Evolutionary conservation across 2,797 vertebrate genomes (phyloP).

Genomic region (Pyrrhura leucotis): DNA sequence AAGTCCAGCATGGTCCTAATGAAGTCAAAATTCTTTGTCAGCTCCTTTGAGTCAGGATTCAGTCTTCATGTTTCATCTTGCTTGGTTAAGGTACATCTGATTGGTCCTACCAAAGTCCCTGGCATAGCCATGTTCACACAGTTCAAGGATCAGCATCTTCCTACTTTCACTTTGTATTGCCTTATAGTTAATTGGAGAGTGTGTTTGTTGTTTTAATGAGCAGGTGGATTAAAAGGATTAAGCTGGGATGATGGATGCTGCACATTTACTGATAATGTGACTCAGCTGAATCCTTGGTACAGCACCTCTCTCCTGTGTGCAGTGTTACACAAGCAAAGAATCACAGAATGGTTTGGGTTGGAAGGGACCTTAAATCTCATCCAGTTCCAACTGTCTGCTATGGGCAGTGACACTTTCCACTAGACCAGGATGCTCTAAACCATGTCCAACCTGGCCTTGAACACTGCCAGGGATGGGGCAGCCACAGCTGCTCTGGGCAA

Average conservation of each 20-base stretch:
- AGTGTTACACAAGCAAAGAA: background rate
- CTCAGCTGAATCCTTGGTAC: background rate
- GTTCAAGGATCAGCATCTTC: background rate
- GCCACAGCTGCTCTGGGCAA: background rate
- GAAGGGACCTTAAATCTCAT: background rate
- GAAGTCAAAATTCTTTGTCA: background rate
- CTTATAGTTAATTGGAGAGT: background rate
- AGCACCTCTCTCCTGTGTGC: background rate
- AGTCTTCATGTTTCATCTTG: background rate
- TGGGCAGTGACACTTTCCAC: background rate
- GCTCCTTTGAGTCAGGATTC: background rate
- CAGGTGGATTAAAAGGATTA: background rate
- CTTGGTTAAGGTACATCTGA: no score
- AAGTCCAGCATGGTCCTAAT: background rate
- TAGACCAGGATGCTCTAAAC: background rate
- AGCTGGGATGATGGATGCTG: background rate
- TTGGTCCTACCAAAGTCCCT: background rate
- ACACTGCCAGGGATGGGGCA: background rate
- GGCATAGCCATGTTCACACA: background rate
- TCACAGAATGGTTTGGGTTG: background rate
- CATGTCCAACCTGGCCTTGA: background rate
- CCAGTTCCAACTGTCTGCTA: background rate
- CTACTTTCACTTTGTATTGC: background rate
- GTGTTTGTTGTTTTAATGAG: background rate
- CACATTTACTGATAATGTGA: background rate